Percentiles rank a stretch among this genome's conserved stretches.
These are phyloP conservation scores for Regulus satrapa DNA, from an alignment of 2,113 vertebrate species.

Conservation along the genomic window DNA sequence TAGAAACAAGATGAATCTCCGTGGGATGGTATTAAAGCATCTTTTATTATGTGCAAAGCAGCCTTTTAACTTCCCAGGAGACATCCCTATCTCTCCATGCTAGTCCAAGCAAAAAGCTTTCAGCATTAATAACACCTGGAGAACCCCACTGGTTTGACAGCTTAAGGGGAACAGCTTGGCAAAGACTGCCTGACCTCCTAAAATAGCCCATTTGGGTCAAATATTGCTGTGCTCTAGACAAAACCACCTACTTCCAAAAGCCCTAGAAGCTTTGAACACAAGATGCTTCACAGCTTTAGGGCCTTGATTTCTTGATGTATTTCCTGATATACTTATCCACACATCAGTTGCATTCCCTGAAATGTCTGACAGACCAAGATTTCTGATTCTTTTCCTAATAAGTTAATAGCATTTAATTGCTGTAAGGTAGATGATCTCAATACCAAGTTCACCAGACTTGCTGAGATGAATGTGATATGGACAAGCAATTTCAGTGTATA, in stretches of 20 bases:
- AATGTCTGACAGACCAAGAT: neutral
- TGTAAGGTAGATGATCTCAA: neutral
- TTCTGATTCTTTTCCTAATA: neutral
- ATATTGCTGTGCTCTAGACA: neutral
- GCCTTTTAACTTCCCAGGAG: conserved; percentile 48
- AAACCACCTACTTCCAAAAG: neutral
- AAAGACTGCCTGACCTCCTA: neutral
- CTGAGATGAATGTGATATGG: neutral
- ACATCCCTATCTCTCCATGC: conserved; percentile 12
- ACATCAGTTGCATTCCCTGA: neutral
- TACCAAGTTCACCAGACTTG: neutral
- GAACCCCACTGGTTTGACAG: neutral
- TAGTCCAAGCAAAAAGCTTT: conserved; percentile 61
- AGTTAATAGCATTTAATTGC: neutral
- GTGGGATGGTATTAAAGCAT: conserved; percentile 3
- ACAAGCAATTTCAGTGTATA: neutral
- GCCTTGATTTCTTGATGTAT: neutral
- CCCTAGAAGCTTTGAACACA: neutral
- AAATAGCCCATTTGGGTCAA: neutral
- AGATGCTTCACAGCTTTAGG: neutral
- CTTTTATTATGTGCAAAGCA: conserved; percentile 41
- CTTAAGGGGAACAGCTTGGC: neutral
- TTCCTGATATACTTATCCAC: neutral
- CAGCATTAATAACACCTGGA: conserved; percentile 60
- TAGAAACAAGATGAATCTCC: conserved; percentile 48